Evolutionary conservation across 92 coral and sea anemone species (phyloP).

Genomic region (Plumapathes pennacea): DNA sequence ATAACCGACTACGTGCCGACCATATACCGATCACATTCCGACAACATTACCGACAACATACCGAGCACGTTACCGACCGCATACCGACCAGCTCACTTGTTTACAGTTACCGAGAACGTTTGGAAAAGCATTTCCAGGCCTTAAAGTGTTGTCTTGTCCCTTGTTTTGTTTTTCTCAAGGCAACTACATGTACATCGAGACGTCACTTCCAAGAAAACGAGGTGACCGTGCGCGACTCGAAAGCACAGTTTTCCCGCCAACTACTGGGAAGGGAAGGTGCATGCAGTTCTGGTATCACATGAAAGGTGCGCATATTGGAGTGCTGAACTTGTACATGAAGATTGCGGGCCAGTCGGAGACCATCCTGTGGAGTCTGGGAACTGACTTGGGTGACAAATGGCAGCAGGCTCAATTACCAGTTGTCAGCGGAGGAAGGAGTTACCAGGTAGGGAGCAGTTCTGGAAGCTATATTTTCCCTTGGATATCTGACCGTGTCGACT

Average conservation of each 20-base stretch:
- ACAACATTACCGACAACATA: no score
- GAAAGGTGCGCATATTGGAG: constrained; percentile 81
- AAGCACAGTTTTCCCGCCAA: constrained; percentile 78
- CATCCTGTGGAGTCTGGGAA: constrained; percentile 70
- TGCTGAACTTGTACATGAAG: constrained; percentile 70
- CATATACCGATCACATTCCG: no score
- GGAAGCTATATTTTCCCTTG: no score
- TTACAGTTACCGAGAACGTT: no score
- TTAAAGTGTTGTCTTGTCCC: no score
- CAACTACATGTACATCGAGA: constrained; percentile 87
- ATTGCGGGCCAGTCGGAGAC: constrained; percentile 84
- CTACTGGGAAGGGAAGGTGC: constrained; percentile 76
- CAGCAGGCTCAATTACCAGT: constrained; percentile 74
- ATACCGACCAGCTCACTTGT: no score
- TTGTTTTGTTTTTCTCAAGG: constrained; percentile 48
- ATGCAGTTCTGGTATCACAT: constrained; percentile 94
- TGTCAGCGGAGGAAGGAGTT: constrained; percentile 63
- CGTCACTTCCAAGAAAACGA: constrained; percentile 77
- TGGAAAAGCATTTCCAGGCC: no score
- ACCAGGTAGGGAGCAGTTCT: constrained; percentile 50
- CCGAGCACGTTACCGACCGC: no score
- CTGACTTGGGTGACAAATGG: constrained; percentile 70
- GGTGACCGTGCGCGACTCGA: constrained; percentile 95
- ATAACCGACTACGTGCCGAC: no score
- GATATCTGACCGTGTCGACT: no score